Base-by-base conservation (phyloP, 2,113 vertebrate genomes). In the Sisor rabdophorus region DNA sequence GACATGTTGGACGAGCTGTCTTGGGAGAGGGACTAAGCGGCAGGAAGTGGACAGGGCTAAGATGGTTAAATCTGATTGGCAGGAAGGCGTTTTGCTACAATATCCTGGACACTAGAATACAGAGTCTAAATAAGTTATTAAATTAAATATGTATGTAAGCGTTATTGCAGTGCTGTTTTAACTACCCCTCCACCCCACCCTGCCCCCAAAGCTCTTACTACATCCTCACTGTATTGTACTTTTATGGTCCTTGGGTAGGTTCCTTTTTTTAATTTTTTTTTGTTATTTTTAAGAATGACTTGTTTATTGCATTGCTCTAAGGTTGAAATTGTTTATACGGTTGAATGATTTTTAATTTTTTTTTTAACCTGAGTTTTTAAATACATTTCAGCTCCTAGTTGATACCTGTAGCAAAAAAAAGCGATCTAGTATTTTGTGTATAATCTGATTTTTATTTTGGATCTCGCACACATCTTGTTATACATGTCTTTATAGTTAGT, bases 401-500 rank as follows among this genome's bases (percentile, higher is more conserved):
- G 40, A 44, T 9, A 44, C 40, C 8, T 36, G 6, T 36, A 36
- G 2, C 2, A 13, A 11, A 52, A n/a, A 53, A 59, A 26, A 67
- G 3, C 40, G 36, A 1, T 22, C 11, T 24, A 61, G n/a, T 61
- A 19, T 32, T 20, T 47, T 10, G 11, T 64, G 16, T 15, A 63
- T 71, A 12, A 72, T 64, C 1, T 40, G 1, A 40, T 16, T 3
- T 11, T 48, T 59, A 36, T 22, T 22, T 56, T 32, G 8, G 30
- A 55, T 19, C 26, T 1, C n/a, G n/a, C 30, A 7, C 26, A 63
- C n/a, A 56, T 26, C 50, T 19, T 53, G 13, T 19, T 54, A 32
- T 24, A 40, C 30, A 40, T 11, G n/a, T 56, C 36, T 67, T 79
- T 79, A 70, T 44, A 8, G 53, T 76, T 79, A 76, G 81, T 81